Conservation (phyloP, 2,797 vertebrate genomes). For the Mus minutoides region DNA sequence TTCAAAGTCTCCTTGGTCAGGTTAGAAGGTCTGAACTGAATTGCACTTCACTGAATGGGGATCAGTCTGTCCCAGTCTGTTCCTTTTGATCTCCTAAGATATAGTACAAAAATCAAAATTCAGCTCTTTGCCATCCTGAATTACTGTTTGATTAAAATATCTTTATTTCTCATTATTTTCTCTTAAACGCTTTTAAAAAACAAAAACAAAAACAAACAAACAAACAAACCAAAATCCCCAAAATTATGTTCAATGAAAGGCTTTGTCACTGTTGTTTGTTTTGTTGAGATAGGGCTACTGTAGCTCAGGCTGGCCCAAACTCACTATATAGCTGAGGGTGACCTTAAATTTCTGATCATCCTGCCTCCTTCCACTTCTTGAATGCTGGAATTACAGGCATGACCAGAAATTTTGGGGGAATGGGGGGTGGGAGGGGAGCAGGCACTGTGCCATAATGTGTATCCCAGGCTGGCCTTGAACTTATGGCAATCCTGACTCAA, state of each 20-base stretch:
- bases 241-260: slow-evolving; percentile 17
- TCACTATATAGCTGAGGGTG: not conserved
- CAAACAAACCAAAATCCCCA: not conserved
- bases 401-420: not conserved
- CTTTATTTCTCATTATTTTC: slow-evolving; percentile 43
- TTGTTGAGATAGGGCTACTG: not conserved
- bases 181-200: not conserved
- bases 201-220: not conserved
- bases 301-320: not conserved
- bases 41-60: not conserved
- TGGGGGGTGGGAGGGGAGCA: too few relatives aligned
- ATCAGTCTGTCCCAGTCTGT: not conserved
- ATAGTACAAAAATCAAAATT: not conserved
- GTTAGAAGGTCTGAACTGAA: not conserved
- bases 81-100: not conserved
- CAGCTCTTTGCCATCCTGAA: not conserved
- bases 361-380: not conserved
- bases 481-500: not conserved
- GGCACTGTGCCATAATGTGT: not conserved
- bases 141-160: slow-evolving; percentile 19
- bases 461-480: not conserved
- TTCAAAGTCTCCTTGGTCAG: not conserved
- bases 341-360: not conserved
- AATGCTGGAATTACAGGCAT: not conserved
- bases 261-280: not conserved